Evolutionary conservation across 2,113 vertebrate species (phyloP), one percentile per base, ranked within the genome.

Genomic region (Epinephelus moara): DNA sequence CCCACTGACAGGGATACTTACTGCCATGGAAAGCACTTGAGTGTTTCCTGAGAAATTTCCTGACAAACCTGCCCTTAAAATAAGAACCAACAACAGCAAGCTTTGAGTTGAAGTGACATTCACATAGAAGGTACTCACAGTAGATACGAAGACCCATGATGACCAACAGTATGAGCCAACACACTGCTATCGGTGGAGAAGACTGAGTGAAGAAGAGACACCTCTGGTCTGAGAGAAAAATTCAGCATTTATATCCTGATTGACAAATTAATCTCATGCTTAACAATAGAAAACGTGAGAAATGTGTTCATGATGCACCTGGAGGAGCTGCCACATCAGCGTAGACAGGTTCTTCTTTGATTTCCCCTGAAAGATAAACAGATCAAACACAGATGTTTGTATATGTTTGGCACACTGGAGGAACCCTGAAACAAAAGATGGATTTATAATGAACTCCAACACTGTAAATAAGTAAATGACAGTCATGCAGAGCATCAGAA

Each of bases 141-240:
- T 85, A 18, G 37, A 85, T 61, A 33, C n/a, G 68, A 19, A 73
- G 78, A 6, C n/a, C 25, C 73, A 56, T 23, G 68, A 85, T 77
- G 15, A 30, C 8, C 7, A 77, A 1, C 73, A 81, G 61, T 18
- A 42, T 40, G 4, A 14, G 23, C 84, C 78, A 81, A 12, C 84
- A 81, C 17, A 33, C 27, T 0, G 73, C 25, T 11, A 72, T 19
- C 2, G 4, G 4, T 11, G 25, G 15, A 9, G 61, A 45, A 23
- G 15, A 42, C 53, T 3, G 2, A 30, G 21, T 3, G 19, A 3
- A 14, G 4, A 10, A 50, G 4, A 2, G 52, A 11, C 1, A 1
- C 69, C 27, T 73, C 49, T 12, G 42, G 12, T 50, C 79, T 81
- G 61, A 64, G 4, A 33, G 12, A 19, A 14, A 60, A 15, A 23